Evolutionary conservation across 1,140 invertebrate species (phyloP), one percentile per base, ranked within the genome.

Genomic region (Aricia agestis): DNA sequence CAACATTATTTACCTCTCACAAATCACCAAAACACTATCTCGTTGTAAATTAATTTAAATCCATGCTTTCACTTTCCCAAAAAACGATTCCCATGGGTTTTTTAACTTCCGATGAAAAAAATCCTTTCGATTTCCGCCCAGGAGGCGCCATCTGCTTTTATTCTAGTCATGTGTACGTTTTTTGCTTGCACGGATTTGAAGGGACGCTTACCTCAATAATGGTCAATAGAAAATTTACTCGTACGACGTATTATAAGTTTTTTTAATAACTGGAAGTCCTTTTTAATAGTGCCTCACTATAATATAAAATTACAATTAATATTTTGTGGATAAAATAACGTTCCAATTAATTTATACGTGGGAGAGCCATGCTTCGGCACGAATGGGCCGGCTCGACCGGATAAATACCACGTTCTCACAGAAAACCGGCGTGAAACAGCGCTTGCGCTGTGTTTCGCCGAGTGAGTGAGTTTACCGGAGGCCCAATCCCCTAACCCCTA

Each of bases 71-170:
- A 85, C 84, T 90, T 83, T 70, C 69, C 25, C 70, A 79, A 82
- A 81, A 45, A 67, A 79, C 78, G 71, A 76, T 87, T 85, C 82
- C 83, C 79, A 82, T 82, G 75, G 68, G 41, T 84, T 87, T 88
- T 89, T 91, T 90, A 52, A 74, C 72, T 73, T 76, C 68, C 67
- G 70, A 79, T 82, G 42, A 74, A 74, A 87, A 52, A 86, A 89
- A 88, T 74, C 85, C 86, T 89, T 91, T 87, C 86, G 87, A 89
- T 91, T 91, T 89, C 89, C 86, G 85, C 74, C 75, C 75, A 74
- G 72, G 70, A 78, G 86, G 87, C 87, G 87, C 87, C 89, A 89
- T 89, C 89, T 89, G 89, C 83, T 77, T 76, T 78, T 80, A 82
- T 86, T 84, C 82, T 85, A 81, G 81, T 85, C 82, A 82, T 85